A percentile compares a stretch with the other conserved stretches of the same genome.
Evolutionary conservation across 2,888 invertebrate genomes (phyloP).

Genomic region (Deroplatys truncata): DNA sequence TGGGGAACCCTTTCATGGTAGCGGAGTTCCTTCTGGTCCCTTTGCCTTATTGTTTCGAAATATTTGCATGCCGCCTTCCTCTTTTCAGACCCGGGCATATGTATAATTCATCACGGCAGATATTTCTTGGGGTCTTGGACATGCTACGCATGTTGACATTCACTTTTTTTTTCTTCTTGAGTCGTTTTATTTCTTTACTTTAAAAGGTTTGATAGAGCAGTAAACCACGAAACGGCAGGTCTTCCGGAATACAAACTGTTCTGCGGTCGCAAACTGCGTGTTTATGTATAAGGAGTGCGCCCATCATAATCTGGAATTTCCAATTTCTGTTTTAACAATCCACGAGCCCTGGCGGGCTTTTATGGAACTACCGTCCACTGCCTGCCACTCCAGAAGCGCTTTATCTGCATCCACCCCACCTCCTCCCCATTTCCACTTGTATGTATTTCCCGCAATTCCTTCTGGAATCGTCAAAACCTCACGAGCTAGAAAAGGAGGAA

Average conservation of each 20-base stretch:
- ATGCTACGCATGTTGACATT: neutral
- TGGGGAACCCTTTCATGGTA: neutral
- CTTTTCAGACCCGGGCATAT: neutral
- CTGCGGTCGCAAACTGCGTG: neutral
- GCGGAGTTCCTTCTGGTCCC: too few species aligned
- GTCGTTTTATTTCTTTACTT: neutral
- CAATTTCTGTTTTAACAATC: neutral
- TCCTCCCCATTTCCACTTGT: neutral
- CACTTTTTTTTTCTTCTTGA: neutral
- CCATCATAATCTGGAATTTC: neutral
- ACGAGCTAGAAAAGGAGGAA: neutral
- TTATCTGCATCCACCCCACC: neutral
- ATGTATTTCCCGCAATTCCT: neutral
- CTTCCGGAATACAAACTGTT: too few species aligned
- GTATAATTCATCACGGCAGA: neutral
- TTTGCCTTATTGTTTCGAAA: neutral
- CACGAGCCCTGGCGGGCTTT: neutral
- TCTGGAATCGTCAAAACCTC: neutral
- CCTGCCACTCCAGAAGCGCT: neutral
- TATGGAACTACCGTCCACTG: neutral
- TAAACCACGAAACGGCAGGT: neutral
- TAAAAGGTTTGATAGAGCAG: neutral
- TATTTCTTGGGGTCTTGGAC: neutral
- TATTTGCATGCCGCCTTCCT: neutral
- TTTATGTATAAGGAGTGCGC: neutral